Evolutionary conservation across 2,113 vertebrate species (phyloP).

Genomic region (Cochlearius cochlearius): DNA sequence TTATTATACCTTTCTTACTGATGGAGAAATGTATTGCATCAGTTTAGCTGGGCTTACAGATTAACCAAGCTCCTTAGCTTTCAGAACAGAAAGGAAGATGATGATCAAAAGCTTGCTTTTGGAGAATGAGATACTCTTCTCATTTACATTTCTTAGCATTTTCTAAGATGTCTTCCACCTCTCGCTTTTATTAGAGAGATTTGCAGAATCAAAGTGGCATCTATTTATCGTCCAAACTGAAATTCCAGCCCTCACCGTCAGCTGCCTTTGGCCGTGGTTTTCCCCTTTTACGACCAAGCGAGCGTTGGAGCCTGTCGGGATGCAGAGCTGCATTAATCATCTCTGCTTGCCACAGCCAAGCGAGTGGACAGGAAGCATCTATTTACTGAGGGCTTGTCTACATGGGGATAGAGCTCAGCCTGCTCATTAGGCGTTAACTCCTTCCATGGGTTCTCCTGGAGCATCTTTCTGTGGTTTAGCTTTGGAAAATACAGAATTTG

Average conservation of each 20-base stretch:
- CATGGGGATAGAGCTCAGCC: background rate
- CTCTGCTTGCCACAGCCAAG: background rate
- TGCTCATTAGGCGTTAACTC: conserved; percentile 26
- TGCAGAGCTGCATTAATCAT: conserved; percentile 37
- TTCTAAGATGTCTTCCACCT: conserved; percentile 18
- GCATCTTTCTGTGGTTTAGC: background rate
- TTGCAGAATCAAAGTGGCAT: conserved; percentile 8
- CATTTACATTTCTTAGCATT: conserved; percentile 34
- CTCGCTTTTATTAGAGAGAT: background rate
- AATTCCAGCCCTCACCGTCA: background rate
- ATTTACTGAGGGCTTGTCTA: conserved; percentile 29
- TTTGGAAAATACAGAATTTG: background rate
- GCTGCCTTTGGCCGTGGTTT: conserved; percentile 19
- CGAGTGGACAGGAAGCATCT: conserved; percentile 21
- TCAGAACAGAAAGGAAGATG: background rate
- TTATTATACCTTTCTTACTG: background rate
- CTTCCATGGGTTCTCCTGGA: background rate
- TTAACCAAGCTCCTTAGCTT: background rate
- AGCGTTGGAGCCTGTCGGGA: conserved; percentile 1
- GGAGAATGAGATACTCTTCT: background rate
- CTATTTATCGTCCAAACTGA: background rate
- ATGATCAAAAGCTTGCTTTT: conserved; percentile 22
- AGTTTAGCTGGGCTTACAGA: background rate
- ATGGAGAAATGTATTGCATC: background rate
- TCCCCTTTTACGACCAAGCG: background rate